Evolutionary conservation across 2,888 invertebrate species (phyloP).

Genomic region (Lydus trimaculatus): DNA sequence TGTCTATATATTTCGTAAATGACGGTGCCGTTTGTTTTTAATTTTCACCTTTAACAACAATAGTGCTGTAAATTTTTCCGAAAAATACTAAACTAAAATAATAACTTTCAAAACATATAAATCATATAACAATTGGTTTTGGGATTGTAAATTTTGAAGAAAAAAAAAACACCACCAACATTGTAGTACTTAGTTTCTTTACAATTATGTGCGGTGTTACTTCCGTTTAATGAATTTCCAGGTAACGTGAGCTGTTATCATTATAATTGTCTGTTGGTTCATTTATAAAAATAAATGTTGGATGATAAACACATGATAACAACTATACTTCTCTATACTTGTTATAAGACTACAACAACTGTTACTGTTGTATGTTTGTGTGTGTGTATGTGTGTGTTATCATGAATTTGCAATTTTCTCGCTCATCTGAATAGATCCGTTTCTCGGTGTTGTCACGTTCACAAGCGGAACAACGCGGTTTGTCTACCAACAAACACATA

Average conservation of each 20-base stretch:
- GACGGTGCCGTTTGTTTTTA: slow-evolving; percentile 1
- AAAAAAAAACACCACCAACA: too few species aligned
- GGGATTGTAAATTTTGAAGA: background rate
- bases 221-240: background rate
- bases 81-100: background rate
- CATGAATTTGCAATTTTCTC: slow-evolving; percentile 7
- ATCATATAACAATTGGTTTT: slow-evolving; percentile 1
- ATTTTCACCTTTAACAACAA: background rate
- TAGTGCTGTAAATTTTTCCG: background rate
- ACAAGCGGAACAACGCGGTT: slow-evolving; percentile 6
- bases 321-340: too few species aligned
- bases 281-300: background rate
- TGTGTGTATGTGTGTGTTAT: too few species aligned
- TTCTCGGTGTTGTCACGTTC: slow-evolving; percentile 1
- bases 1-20: background rate
- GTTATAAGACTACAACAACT: background rate
- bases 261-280: background rate
- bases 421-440: slow-evolving; percentile 3
- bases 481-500: background rate
- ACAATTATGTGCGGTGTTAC: too few species aligned
- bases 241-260: background rate
- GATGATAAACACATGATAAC: background rate
- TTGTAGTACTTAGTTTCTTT: too few species aligned
- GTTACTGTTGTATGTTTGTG: background rate
- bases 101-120: background rate